Percentiles rank a stretch among this genome's conserved stretches.
phyloP scores from a whole-genome alignment of 2,797 vertebrate species.

The Luscinia luscinia region DNA sequence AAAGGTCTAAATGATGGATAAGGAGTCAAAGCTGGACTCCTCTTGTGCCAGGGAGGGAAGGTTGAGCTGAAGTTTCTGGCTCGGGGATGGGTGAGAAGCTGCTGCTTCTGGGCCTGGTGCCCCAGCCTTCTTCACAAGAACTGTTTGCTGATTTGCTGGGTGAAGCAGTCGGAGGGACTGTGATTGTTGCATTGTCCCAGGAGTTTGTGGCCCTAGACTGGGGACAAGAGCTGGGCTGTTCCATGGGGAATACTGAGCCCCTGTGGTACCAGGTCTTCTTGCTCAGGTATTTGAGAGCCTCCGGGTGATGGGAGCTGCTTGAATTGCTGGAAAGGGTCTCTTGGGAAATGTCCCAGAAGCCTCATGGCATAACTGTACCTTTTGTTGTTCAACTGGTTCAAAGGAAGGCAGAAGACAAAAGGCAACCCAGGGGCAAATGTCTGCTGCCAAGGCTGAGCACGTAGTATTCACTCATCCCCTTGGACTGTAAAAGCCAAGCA shows the following conservation, averaged over 20 bases:
- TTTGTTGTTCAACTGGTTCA: not conserved
- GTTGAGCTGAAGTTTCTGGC: not conserved
- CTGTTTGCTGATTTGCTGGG: not conserved
- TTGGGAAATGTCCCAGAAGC: not conserved
- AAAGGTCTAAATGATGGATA: not conserved
- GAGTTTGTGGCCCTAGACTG: not conserved
- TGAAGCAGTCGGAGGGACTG: not conserved
- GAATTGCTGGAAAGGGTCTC: not conserved
- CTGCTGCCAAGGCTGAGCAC: not conserved
- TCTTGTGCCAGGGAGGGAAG: not conserved
- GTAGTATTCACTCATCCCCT: rapidly evolving
- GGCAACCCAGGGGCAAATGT: not conserved
- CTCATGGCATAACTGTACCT: not conserved
- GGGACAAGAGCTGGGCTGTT: not conserved
- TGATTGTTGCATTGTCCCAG: not conserved
- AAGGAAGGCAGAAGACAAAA: not conserved
- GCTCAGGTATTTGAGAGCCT: not conserved
- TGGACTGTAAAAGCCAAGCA: not conserved
- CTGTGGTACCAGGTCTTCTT: not conserved
- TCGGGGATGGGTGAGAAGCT: not conserved
- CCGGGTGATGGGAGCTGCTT: not conserved
- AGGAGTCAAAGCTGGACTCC: not conserved
- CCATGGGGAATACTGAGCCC: not conserved
- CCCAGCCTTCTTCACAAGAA: not conserved
- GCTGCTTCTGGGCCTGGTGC: not conserved